A percentile compares a stretch with the other conserved stretches of the same genome.
These are phyloP conservation scores for Cryptotermes secundus DNA, from an alignment of 1,140 invertebrate species.

Conservation along the genomic window DNA sequence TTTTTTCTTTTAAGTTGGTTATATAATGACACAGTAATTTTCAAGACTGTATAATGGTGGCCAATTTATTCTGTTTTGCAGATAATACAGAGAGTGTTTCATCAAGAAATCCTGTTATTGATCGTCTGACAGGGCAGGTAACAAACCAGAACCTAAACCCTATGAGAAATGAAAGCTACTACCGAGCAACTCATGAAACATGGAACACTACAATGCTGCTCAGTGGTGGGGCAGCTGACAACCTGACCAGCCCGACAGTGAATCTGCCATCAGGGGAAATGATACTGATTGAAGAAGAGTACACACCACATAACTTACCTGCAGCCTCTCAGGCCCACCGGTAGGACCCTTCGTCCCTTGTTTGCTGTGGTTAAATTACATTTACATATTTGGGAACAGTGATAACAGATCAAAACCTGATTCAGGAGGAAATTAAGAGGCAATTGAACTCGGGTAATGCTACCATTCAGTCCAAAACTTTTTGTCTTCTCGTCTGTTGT, in stretches of 20 bases:
- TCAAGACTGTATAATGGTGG: too few relatives aligned
- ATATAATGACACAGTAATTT: too few relatives aligned
- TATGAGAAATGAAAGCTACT: conserved; percentile 83
- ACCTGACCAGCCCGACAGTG: conserved; percentile 52
- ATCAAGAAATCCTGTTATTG: conserved; percentile 77
- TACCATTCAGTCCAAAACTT: too few relatives aligned
- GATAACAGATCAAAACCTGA: too few relatives aligned
- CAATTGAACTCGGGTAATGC: too few relatives aligned
- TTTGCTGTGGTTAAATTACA: too few relatives aligned
- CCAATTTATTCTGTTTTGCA: not conserved
- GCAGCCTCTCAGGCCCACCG: not conserved
- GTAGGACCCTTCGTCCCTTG: not conserved
- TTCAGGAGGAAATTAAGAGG: too few relatives aligned
- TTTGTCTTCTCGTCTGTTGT: too few relatives aligned
- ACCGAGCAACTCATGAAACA: conserved; percentile 61
- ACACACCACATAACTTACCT: not conserved
- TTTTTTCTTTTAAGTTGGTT: too few relatives aligned
- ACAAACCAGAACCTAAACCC: conserved; percentile 46
- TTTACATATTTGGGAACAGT: too few relatives aligned
- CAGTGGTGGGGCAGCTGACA: conserved; percentile 43
- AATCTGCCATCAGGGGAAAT: conserved; percentile 56
- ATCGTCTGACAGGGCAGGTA: conserved; percentile 73
- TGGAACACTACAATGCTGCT: conserved; percentile 53
- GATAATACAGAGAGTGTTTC: not conserved
- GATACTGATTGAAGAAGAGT: conserved; percentile 71